phyloP scores from a whole-genome alignment of 2,888 invertebrate species.

The Eupithecia centaureata region DNA sequence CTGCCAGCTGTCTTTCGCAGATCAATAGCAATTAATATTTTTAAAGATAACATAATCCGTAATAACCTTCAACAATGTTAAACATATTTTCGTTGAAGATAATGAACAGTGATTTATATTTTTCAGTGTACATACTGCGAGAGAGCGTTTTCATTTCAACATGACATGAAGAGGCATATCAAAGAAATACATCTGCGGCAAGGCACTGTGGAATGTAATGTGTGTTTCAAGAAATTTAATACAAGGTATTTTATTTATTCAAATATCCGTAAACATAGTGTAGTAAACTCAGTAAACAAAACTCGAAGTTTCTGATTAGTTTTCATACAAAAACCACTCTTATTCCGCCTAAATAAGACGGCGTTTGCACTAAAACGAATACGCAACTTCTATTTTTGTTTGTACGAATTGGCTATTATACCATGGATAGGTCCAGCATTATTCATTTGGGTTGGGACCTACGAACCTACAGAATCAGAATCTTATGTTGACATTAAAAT shows the following conservation, averaged over 20 bases:
- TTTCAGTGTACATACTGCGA: conserved; percentile 76
- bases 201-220: conserved; percentile 73
- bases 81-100: background rate
- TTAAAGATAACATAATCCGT: no score
- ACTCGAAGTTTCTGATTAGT: no score
- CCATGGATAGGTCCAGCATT: no score
- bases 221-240: conserved; percentile 76
- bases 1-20: no score
- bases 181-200: conserved; percentile 75
- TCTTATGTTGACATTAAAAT: background rate
- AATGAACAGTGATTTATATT: background rate
- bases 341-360: no score
- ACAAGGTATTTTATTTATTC: conserved; percentile 63
- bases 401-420: no score
- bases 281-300: no score
- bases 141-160: conserved; percentile 76
- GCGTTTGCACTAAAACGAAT: no score
- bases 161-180: conserved; percentile 73
- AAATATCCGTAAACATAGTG: background rate
- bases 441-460: background rate
- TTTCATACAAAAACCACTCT: no score
- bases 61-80: background rate
- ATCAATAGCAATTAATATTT: no score
- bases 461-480: background rate
- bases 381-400: no score